Base-by-base conservation (phyloP, 2,113 vertebrate genomes). In the Sphaerodactylus townsendi region DNA sequence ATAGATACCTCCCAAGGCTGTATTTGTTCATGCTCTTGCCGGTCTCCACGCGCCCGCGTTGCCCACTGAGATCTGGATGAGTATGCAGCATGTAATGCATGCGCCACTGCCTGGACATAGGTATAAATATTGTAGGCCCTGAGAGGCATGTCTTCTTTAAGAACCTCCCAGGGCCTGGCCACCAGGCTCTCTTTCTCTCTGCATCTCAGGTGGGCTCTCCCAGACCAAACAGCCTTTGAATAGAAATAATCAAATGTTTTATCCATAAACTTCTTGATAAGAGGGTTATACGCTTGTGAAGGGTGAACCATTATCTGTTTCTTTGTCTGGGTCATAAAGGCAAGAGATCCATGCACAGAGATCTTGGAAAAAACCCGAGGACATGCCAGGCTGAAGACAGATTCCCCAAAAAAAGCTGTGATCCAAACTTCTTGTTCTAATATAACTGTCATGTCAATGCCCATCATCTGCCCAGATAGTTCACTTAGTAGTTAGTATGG, bases 281-380 rank as follows among this genome's bases (percentile, higher is more conserved):
- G n/a, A 68, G n/a, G 13, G 65, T 33, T 13, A 68, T 10, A 68
- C 15, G 11, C 30, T 65, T 56, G 53, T 56, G 53, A 2, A 65
- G 10, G 4, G 5, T 15, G 30, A 68, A 15, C 1, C 13, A 4
- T 68, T 14, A 3, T n/a, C n/a, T 11, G 33, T 68, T n/a, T 68
- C 65, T 68, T 33, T 33, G 3, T 33, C 65, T 68, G 65, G n/a
- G 3, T 68, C 13, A 14, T 14, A n/a, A 68, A 14, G 11, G 65
- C 33, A 4, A 68, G n/a, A 68, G 30, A 68, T 14, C 65, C 65
- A 33, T 68, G 65, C 17, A 21, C 6, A 21, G 21, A 5, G 4
- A 33, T 33, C 30, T 33, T 14, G 4, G 5, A 2, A 17, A 14
- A 1, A 15, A 11, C 3, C 15, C 1, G 3, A 65, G 1, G 3